Evolutionary conservation across 2,113 vertebrate species (phyloP).

Genomic region (Mus pahari): DNA sequence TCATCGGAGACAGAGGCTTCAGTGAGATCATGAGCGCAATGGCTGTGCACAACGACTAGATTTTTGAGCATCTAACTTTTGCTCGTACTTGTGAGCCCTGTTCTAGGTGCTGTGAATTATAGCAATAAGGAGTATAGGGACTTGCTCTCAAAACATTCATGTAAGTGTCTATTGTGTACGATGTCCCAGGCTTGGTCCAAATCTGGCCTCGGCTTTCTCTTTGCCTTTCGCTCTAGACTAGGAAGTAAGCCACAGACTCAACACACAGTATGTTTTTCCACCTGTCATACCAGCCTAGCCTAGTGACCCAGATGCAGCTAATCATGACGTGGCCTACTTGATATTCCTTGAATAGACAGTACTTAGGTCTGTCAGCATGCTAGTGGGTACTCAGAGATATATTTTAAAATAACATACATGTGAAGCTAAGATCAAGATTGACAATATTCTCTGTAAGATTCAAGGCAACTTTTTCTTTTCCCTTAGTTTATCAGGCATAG

Average conservation of each 20-base stretch:
- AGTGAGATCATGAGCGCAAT: neutral
- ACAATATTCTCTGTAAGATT: conserved; percentile 36
- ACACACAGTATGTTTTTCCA: conserved; percentile 19
- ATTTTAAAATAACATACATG: conserved; percentile 23
- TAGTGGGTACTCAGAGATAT: neutral
- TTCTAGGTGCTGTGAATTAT: neutral
- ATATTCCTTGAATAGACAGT: conserved; percentile 20
- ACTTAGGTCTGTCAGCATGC: neutral
- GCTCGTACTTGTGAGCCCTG: neutral
- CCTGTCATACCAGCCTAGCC: conserved; percentile 49
- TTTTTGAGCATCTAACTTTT: neutral
- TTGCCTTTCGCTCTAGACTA: conserved; percentile 36
- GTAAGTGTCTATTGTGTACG: neutral
- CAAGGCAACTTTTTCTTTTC: neutral
- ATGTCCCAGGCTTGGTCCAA: neutral
- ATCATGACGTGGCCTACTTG: neutral
- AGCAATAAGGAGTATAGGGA: neutral
- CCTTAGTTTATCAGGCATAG: neutral
- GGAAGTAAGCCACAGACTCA: conserved; percentile 24
- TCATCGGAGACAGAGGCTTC: neutral
- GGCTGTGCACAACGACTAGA: neutral
- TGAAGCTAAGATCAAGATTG: neutral
- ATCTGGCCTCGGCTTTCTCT: conserved; percentile 10
- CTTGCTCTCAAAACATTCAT: neutral
- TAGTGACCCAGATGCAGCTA: conserved; percentile 60